Conservation (phyloP, 2,888 invertebrate genomes). For the Eristalis intricaria region DNA sequence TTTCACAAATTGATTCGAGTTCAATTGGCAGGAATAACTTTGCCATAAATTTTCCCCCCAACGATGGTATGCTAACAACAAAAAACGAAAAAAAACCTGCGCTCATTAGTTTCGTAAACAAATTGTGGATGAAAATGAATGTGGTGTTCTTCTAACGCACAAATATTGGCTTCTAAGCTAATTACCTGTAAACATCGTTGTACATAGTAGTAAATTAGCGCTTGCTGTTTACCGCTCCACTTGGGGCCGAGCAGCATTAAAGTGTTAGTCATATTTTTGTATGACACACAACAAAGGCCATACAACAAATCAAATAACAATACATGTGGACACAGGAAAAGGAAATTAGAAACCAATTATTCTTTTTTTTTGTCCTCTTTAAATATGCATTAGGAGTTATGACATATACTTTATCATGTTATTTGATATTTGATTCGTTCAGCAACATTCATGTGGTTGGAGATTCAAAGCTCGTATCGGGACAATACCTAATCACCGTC, state of each 20-base stretch:
- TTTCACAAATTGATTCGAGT: slow-evolving; percentile 64
- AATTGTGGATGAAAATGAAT: slow-evolving; percentile 49
- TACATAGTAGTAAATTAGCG: slow-evolving; percentile 10
- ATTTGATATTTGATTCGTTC: not conserved
- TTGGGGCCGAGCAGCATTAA: not conserved
- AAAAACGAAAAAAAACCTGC: not conserved
- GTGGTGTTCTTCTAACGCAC: slow-evolving; percentile 10
- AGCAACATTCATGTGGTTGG: not conserved
- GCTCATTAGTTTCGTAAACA: slow-evolving; percentile 68
- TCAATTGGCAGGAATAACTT: slow-evolving; percentile 59
- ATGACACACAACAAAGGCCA: not conserved
- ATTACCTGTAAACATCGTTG: slow-evolving; percentile 67
- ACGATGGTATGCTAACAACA: slow-evolving; percentile 22
- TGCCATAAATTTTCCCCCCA: slow-evolving; percentile 43
- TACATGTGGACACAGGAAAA: not conserved
- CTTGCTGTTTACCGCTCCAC: not conserved
- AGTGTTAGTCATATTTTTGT: not conserved
- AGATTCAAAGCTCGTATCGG: not conserved
- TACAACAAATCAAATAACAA: not conserved
- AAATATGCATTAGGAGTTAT: not conserved
- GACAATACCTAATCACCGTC: too few species aligned
- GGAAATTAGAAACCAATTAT: not conserved
- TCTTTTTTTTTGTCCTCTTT: not conserved
- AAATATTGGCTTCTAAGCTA: slow-evolving; percentile 70
- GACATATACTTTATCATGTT: not conserved